Evolutionary conservation across 2,113 vertebrate species (phyloP), one percentile per base, ranked within the genome.

Genomic region (Bucco capensis): DNA sequence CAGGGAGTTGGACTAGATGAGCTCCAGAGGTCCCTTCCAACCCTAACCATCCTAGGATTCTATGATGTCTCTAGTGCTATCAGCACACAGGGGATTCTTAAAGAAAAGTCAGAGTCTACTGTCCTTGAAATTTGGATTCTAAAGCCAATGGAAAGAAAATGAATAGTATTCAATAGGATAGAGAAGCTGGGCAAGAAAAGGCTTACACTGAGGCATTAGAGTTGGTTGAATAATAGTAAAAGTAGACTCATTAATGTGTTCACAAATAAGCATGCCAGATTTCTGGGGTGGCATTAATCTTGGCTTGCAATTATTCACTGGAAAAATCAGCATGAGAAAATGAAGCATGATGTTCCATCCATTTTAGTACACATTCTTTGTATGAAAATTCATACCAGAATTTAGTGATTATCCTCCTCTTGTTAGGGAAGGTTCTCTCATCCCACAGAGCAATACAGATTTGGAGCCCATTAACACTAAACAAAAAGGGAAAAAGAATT

Each of bases 271-370:
- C 75, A 69, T 47, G 84, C 94, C 89, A 84, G 91, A 83, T 90
- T 92, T 92, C 77, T 95, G 87, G 73, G 89, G 81, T 82, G 89
- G 72, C 66, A 90, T 95, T 94, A 89, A 95, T 91, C 91, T 79
- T 38, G 71, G 74, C 54, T 89, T 84, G 77, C 91, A 96, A 92
- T 93, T 94, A 92, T 53, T 94, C 93, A 86, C 84, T 89, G 82
- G 81, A 87, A 89, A 91, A 93, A 86, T 90, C 95, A 93, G 88
- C 79, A 88, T 49, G 89, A 76, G 78, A 92, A 93, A 95, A 86
- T 19, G n/a, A 87, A 94, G 62, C 84, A 65, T 35, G 64, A 35
- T 69, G 71, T 73, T 95, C 66, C 91, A 92, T 42, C 74, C 87
- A 62, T 91, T 91, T 92, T 83, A 85, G 54, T 80, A 30, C 54